A percentile compares a stretch with the other conserved stretches of the same genome.
These are phyloP conservation scores for Blera fallax DNA, from an alignment of 2,888 invertebrate genomes.

Conservation along the genomic window DNA sequence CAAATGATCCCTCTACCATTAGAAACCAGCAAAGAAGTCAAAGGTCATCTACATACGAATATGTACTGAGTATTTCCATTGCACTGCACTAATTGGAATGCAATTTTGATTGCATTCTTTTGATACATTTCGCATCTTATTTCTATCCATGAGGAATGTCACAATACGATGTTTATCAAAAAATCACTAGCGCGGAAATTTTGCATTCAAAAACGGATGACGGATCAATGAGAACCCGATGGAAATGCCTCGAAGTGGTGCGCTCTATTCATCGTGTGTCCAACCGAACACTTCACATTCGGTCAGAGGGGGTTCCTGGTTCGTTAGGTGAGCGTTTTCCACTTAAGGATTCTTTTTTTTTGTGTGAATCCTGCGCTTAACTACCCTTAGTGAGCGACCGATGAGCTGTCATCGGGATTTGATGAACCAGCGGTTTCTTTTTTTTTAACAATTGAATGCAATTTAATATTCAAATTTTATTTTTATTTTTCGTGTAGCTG, in stretches of 20 bases:
- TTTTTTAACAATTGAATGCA: conserved; percentile 66
- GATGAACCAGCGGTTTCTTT: conserved; percentile 46
- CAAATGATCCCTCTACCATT: background rate
- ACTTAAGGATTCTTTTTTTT: conserved; percentile 31
- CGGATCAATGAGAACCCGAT: conserved; percentile 44
- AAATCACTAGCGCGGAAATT: conserved; percentile 60
- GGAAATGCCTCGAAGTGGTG: conserved; percentile 47
- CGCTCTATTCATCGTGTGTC: conserved; percentile 49
- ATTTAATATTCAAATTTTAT: conserved; percentile 72
- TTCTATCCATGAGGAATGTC: conserved; percentile 44
- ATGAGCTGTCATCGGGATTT: conserved; percentile 58
- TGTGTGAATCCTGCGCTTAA: background rate
- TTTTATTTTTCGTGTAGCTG: conserved; percentile 55
- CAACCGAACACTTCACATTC: conserved; percentile 58
- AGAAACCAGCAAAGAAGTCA: conserved; percentile 15
- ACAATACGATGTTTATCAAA: conserved; percentile 65
- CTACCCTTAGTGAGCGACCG: conserved; percentile 46
- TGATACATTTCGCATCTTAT: conserved; percentile 25
- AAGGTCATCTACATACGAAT: conserved; percentile 52
- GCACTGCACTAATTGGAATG: conserved; percentile 37
- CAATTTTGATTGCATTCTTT: conserved; percentile 6
- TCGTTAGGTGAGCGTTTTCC: conserved; percentile 67
- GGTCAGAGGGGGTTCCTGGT: conserved; percentile 66
- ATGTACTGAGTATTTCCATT: conserved; percentile 21
- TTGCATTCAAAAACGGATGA: conserved; percentile 33